Base-by-base conservation (phyloP, 2,888 invertebrate species). In the Dromius quadrimaculatus region DNA sequence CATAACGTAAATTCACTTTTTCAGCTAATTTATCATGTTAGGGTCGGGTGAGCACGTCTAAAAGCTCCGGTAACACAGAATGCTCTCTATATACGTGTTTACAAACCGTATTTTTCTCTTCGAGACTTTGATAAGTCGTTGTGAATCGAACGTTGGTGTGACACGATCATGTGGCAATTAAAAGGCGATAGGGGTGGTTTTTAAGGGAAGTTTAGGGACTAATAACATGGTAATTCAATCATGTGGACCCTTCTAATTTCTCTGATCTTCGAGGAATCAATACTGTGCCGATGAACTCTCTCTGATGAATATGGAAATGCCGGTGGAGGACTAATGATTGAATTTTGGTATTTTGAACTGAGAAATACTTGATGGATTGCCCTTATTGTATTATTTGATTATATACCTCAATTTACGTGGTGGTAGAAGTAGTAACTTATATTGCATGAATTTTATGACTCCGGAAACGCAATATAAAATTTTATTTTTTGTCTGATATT, bases 201-300 rank as follows among this genome's bases (percentile, higher is more conserved):
- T 28, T 28, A 28, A 28, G 28, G n/a, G 4, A 28, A 28, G 28
- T 28, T 28, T 28, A 28, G 28, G 28, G 28, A 71, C 19, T 62
- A 62, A 62, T 62, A 43, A 62, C 43, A 62, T 62, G 62, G 43
- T 62, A 62, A 62, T 62, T 62, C 62, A 62, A 62, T 62, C 43
- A 62, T 43, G 43, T 13, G 15, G 22, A 22, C 62, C 43, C 43
- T 62, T 23, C 23, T 62, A 62, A 62, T 62, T 62, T 43, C 41
- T 8, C 22, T 28, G 22, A 41, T 62, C 62, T 62, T 62, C 19
- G 13, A 9, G 20, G 34, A 57, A 57, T 57, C 57, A 57, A 57
- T 57, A 57, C 32, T 34, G 17, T 17, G 43, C 15, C 28, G 62
- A 41, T 23, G 43, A 20, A 54, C 50, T 54, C 28, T 4, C 4